phyloP scores from a whole-genome alignment of 35 echinoderm and acorn worm species.

The Apostichopus californicus region DNA sequence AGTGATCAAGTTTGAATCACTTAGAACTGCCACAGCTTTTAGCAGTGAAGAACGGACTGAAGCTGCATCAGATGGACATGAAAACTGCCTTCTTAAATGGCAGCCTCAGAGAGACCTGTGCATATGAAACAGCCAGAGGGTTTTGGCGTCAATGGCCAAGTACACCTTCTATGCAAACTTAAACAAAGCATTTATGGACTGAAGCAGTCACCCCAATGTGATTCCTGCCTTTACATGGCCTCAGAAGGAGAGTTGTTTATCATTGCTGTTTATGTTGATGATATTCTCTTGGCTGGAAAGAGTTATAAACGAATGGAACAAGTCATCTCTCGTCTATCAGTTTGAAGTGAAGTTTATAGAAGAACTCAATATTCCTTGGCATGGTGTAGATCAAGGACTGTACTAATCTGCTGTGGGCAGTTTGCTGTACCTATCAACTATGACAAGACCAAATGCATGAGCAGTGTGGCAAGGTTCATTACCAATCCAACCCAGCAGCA shows the following conservation, averaged over 20 bases:
- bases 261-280: not conserved
- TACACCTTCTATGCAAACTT: conserved; percentile 12
- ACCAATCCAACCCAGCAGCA: too few species aligned
- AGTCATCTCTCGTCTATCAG: too few species aligned
- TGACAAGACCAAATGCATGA: too few species aligned
- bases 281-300: not conserved
- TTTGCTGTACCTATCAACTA: too few species aligned
- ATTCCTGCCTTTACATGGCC: not conserved
- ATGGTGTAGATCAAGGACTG: too few species aligned
- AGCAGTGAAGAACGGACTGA: not conserved
- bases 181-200: conserved; percentile 7
- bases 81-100: conserved; percentile 8
- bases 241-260: not conserved
- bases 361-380: too few species aligned
- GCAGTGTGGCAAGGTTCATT: too few species aligned
- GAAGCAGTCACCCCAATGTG: conserved; percentile 12
- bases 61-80: conserved; percentile 12
- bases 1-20: conserved; percentile 38
- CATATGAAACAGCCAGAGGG: not conserved
- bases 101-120: not conserved
- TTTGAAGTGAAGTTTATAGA: too few species aligned
- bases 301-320: too few species aligned
- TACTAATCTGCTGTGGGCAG: too few species aligned
- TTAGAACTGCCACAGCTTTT: not conserved
- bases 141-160: conserved; percentile 1